Base-by-base conservation (phyloP, 2,888 invertebrate genomes). In the Stegana nigrithorax region DNA sequence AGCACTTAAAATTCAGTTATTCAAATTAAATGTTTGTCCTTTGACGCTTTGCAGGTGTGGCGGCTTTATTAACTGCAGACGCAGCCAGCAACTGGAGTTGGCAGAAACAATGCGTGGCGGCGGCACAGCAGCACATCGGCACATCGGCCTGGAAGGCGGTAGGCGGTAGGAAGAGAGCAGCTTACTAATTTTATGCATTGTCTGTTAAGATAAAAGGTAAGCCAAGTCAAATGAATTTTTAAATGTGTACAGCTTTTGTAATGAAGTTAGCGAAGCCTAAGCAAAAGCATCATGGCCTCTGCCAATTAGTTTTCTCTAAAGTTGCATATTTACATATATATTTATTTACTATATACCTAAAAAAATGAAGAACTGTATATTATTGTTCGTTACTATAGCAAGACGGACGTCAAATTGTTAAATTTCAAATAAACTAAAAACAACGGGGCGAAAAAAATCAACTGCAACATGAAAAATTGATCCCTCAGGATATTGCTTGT, bases 1-100 rank as follows among this genome's bases (percentile, higher is more conserved):
- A 42, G 63, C 63, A 50, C 59, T 67, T 62, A 60, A 66, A 62
- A 66, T 67, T 64, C 62, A 59, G 26, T 51, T 63, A 59, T 39
- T 26, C 29, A 64, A 39, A 29, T 64, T 32, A 57, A 55, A 64
- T 55, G 32, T 55, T 55, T 26, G 47, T 47, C n/a, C 23, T 55
- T 55, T 29, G 51, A 21, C 23, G 23, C 5, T 10, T 19, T 19
- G 21, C 17, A 32, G 32, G 53, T 55, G 53, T 55, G 32, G 32
- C 32, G 21, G 47, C 25, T 21, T n/a, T 17, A 47, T 47, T 25
- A 23, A 23, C 23, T n/a, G n/a, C n/a, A n/a, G n/a, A n/a, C n/a
- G n/a, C n/a, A n/a, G n/a, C n/a, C n/a, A n/a, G n/a, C n/a, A n/a
- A n/a, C n/a, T n/a, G n/a, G n/a, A n/a, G n/a, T n/a, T n/a, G n/a